Conservation (phyloP, 2,113 vertebrate species). For the Pelecanus crispus region DNA sequence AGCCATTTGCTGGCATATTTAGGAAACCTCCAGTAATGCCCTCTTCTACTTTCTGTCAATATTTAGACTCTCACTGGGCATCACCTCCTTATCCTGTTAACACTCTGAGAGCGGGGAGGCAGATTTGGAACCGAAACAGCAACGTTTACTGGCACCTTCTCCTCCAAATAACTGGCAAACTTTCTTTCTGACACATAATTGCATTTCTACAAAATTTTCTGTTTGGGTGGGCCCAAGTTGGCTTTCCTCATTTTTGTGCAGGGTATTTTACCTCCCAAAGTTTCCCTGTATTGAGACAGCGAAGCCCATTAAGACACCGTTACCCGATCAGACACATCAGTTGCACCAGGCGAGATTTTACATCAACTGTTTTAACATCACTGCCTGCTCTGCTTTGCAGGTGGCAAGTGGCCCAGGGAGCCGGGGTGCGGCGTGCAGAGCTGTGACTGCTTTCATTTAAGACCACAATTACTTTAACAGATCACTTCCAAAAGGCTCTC, state of each 20-base stretch:
- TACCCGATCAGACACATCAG: not conserved
- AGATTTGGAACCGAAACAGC: not conserved
- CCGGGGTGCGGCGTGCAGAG: fast-evolving
- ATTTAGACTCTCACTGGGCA: not conserved
- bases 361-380: fast-evolving
- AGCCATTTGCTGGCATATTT: not conserved
- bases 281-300: fast-evolving
- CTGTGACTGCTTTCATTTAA: fast-evolving
- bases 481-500: not conserved
- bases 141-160: not conserved
- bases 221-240: not conserved
- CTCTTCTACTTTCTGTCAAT: not conserved
- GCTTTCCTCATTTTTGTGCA: not conserved
- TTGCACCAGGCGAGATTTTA: not conserved
- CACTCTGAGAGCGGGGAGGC: not conserved
- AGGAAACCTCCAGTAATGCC: not conserved
- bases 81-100: not conserved
- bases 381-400: not conserved
- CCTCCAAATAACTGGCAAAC: not conserved
- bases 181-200: not conserved
- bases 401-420: fast-evolving
- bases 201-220: not conserved
- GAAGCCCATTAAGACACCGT: not conserved
- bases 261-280: not conserved
- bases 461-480: not conserved